Evolutionary conservation across 2,113 vertebrate species (phyloP).

Genomic region (Sialia sialis): DNA sequence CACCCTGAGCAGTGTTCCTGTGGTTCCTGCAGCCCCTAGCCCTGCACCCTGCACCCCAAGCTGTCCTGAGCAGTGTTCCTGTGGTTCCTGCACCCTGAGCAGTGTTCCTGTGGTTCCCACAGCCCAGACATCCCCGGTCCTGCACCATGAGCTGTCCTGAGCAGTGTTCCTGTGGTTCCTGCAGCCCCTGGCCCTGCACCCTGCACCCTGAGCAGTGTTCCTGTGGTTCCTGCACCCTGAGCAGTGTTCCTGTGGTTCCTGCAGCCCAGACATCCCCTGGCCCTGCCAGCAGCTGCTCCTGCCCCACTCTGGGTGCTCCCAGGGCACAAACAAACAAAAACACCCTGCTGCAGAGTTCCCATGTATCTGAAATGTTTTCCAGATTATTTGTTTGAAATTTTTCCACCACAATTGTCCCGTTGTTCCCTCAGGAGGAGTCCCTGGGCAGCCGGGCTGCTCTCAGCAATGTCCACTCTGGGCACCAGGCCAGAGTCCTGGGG

Average conservation of each 20-base stretch:
- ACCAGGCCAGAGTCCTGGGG: constrained; percentile 59
- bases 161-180: too few relatives aligned
- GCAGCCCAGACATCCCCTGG: too few relatives aligned
- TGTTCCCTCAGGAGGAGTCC: constrained; percentile 68
- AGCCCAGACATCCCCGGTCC: too few relatives aligned
- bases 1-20: too few relatives aligned
- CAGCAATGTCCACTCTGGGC: constrained; percentile 71
- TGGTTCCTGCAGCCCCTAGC: not conserved
- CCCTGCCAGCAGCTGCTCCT: not conserved
- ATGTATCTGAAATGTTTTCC: constrained; percentile 83
- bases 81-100: not conserved
- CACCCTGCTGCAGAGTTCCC: not conserved
- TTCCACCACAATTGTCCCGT: constrained; percentile 75
- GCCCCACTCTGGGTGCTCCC: not conserved
- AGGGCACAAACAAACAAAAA: not conserved
- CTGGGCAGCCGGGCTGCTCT: constrained; percentile 53
- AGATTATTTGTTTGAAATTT: constrained; percentile 72
- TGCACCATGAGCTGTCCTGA: too few relatives aligned
- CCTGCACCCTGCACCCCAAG: too few relatives aligned
- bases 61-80: accelerated
- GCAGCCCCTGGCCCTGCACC: too few relatives aligned
- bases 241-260: too few relatives aligned
- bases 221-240: too few relatives aligned
- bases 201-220: too few relatives aligned
- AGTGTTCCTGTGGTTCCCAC: too few relatives aligned